Base-by-base conservation (phyloP, 2,113 vertebrate species). In the Paracanthobrama guichenoti region DNA sequence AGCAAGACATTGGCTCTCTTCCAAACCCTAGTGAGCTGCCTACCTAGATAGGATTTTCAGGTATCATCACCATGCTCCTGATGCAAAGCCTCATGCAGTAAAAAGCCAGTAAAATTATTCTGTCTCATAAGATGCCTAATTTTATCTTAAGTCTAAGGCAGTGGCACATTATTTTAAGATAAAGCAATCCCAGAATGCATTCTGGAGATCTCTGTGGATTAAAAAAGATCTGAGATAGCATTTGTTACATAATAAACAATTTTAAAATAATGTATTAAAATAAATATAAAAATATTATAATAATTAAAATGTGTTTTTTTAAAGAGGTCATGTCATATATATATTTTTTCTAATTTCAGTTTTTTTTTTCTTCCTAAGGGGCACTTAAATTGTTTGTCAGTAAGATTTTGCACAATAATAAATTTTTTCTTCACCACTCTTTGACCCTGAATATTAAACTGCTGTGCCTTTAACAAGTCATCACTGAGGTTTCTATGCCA, bases 11-110 rank as follows among this genome's bases (percentile, higher is more conserved):
- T 26, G 55, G 76, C 2, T 79, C 76, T 42, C 22, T 79, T 79
- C 31, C 20, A 62, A 44, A 79, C 35, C 76, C 12, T 60, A 79
- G 55, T 79, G 55, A 79, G 55, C 57, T 79, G 20, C 35, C 55
- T 22, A 57, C 18, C 26, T 42, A 55, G 26, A 12, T 35, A n/a
- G 28, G 50, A 31, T 35, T 76, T 31, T 39, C 1, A 12, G 7
- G 26, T 14, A 42, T 69, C 69, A n/a, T 11, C 39, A 44, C 9
- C 5, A n/a, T 71, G 35, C 35, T 22, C 20, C 35, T 71, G 10
- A 71, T 6, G 31, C 20, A 44, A 44, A 42, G 20, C 67, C 35
- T 71, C 20, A 39, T 13, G 20, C 39, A 71, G n/a, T 44, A 6
- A 44, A 13, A 71, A 71, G 10, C 35, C 20, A 42, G 46, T 75